Percentiles rank a stretch among this genome's conserved stretches.
Evolutionary conservation across 1,140 invertebrate genomes (phyloP).

Genomic region (Brevipalpus yothersi): DNA sequence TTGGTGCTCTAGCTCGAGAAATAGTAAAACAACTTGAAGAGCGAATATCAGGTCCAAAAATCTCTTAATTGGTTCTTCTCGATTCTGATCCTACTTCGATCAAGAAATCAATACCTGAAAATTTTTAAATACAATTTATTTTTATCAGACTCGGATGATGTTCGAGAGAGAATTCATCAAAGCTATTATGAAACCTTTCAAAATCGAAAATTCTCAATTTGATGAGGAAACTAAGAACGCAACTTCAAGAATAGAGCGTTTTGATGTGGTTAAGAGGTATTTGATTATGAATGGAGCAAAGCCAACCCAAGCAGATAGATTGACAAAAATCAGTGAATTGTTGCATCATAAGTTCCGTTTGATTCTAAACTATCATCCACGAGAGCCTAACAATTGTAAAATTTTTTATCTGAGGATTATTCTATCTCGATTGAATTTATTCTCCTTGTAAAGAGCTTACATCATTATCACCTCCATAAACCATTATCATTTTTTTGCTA

Average conservation of each 20-base stretch:
- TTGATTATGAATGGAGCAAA: neutral
- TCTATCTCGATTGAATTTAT: too few relatives aligned
- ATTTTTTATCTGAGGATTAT: neutral
- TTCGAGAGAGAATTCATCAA: neutral
- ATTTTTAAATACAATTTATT: too few relatives aligned
- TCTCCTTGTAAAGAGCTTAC: too few relatives aligned
- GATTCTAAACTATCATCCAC: neutral
- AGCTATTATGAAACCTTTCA: neutral
- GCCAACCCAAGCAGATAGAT: neutral
- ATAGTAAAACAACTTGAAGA: conserved; percentile 56
- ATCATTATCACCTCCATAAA: too few relatives aligned
- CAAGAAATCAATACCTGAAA: conserved; percentile 41
- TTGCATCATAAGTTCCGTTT: neutral
- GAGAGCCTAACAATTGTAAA: neutral
- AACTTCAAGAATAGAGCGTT: neutral
- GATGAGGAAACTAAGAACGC: neutral
- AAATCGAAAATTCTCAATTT: neutral
- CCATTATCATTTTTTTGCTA: too few relatives aligned
- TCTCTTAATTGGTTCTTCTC: conserved; percentile 54
- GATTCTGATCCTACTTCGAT: conserved; percentile 40
- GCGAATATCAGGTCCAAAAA: conserved; percentile 44
- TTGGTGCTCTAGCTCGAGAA: conserved; percentile 68
- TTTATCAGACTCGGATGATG: neutral
- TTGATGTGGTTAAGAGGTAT: neutral
- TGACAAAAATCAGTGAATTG: neutral